A percentile compares a stretch with the other conserved stretches of the same genome.
phyloP scores from a whole-genome alignment of 2,797 vertebrate species.

The Esox lucius region DNA sequence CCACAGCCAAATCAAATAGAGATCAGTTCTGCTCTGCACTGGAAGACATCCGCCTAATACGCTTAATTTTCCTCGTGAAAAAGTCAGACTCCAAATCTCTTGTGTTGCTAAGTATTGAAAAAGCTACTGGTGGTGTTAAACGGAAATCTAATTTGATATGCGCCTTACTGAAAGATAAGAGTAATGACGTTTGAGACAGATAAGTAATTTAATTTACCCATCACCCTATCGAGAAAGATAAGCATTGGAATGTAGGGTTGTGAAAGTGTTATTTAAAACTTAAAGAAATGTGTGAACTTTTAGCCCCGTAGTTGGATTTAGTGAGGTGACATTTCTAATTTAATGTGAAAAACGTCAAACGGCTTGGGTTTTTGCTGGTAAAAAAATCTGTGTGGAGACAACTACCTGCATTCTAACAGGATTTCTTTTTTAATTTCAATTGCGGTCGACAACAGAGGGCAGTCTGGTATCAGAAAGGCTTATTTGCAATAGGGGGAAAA shows the following conservation, averaged over 20 bases:
- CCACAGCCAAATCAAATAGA: constrained; percentile 40
- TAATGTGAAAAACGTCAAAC: background rate
- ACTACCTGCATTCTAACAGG: background rate
- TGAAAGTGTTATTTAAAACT: constrained; percentile 39
- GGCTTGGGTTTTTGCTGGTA: background rate
- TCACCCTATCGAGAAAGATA: constrained; percentile 59
- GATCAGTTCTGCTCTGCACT: constrained; percentile 28
- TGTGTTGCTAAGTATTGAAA: constrained; percentile 24
- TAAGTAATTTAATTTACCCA: constrained; percentile 70
- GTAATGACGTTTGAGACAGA: constrained; percentile 63
- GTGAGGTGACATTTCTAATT: background rate
- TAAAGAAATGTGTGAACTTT: constrained; percentile 42
- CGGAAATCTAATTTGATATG: constrained; percentile 64
- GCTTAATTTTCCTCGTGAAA: constrained; percentile 15
- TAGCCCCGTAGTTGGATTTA: constrained; percentile 30
- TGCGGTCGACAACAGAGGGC: background rate
- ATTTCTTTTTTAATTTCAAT: background rate
- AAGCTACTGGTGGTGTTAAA: constrained; percentile 44
- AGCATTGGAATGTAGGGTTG: constrained; percentile 46
- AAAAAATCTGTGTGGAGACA: background rate
- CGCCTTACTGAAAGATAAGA: constrained; percentile 58
- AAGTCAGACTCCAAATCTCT: background rate
- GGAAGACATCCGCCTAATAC: constrained; percentile 21
- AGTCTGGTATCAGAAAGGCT: too few relatives aligned
- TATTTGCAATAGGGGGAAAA: background rate